Evolutionary conservation across 92 coral and sea anemone genomes (phyloP).

Genomic region (Epizoanthus rinbou): DNA sequence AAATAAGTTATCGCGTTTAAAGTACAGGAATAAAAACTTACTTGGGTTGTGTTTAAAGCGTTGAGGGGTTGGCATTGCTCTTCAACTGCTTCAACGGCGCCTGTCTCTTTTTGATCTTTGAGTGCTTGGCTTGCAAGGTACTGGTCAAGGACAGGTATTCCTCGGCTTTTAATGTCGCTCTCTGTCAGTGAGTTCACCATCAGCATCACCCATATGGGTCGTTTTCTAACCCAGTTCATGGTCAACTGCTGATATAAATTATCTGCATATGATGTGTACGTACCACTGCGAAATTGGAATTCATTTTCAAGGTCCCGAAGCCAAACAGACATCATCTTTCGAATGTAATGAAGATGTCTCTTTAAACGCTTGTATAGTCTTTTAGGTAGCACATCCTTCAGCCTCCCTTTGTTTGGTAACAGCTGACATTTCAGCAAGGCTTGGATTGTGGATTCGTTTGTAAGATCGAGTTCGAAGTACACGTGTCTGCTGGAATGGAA

Average conservation of each 20-base stretch:
- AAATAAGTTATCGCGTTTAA: slow-evolving; percentile 31
- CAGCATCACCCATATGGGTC: slow-evolving; percentile 98
- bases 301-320: slow-evolving; percentile 57
- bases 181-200: slow-evolving; percentile 92
- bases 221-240: slow-evolving; percentile 84
- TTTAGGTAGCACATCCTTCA: slow-evolving; percentile 75
- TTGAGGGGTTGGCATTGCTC: slow-evolving; percentile 93
- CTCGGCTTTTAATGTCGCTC: slow-evolving; percentile 84
- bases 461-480: slow-evolving; percentile 94
- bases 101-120: slow-evolving; percentile 64
- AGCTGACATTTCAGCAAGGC: slow-evolving; percentile 92
- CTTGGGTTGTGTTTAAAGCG: slow-evolving; percentile 83
- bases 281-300: slow-evolving; percentile 44
- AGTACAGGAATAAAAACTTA: slow-evolving; percentile 39
- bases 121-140: slow-evolving; percentile 78
- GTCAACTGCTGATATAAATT: slow-evolving; percentile 82
- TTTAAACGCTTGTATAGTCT: slow-evolving; percentile 73
- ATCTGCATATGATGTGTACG: slow-evolving; percentile 66
- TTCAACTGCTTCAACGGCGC: slow-evolving; percentile 87
- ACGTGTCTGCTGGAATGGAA: slow-evolving; percentile 82
- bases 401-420: slow-evolving; percentile 73
- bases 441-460: slow-evolving; percentile 65
- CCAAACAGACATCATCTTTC: slow-evolving; percentile 84
- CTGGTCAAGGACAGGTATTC: slow-evolving; percentile 91
- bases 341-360: slow-evolving; percentile 80